phyloP scores from a whole-genome alignment of 2,113 vertebrate genomes.

The Bos taurus region ARS-UCD2.0 NC_037334.1:89078501-89079000 shows the following conservation, averaged over 20 bases:
- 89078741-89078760: neutral
- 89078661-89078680: neutral
- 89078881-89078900: neutral
- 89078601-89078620: neutral
- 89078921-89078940: neutral
- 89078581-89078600: neutral
- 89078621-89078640: neutral
- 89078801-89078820: neutral
- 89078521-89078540: neutral
- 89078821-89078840: neutral
- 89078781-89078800: neutral
- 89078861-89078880: neutral
- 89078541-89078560: neutral
- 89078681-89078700: neutral
- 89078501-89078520: neutral
- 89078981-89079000: neutral
- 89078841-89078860: neutral
- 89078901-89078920: neutral
- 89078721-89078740: neutral
- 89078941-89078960: neutral
- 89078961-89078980: neutral
- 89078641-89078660: neutral
- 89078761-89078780: neutral
- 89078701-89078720: neutral
- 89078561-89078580: neutral